Percentiles rank a stretch among this genome's conserved stretches.
phyloP scores from a whole-genome alignment of 2,888 invertebrate species.

The Clanis bilineata region DNA sequence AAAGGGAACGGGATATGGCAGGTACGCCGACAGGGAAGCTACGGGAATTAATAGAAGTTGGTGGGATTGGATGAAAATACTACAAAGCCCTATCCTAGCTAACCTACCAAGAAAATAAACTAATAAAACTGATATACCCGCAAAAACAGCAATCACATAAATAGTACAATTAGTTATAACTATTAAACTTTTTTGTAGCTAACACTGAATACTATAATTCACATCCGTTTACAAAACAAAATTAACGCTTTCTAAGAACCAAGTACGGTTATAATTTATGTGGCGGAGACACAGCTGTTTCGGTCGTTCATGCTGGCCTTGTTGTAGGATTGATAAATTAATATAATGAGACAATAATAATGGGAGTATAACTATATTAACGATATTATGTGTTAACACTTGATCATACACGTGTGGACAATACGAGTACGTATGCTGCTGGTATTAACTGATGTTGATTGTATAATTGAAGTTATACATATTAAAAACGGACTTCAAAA shows the following conservation, averaged over 20 bases:
- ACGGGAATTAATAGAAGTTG: too few species aligned
- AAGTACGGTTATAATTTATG: conserved; percentile 9
- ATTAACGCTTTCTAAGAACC: conserved; percentile 6
- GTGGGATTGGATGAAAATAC: too few species aligned
- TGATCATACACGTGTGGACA: not conserved
- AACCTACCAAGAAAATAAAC: too few species aligned
- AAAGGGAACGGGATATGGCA: too few species aligned
- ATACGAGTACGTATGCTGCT: not conserved
- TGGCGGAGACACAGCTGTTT: conserved; percentile 6
- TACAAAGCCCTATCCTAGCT: too few species aligned
- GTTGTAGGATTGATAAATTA: conserved; percentile 12
- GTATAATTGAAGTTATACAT: too few species aligned
- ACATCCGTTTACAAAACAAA: conserved; percentile 7
- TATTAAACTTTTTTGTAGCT: not conserved
- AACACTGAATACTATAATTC: not conserved
- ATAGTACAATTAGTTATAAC: not conserved
- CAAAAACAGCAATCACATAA: not conserved
- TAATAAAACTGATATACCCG: too few species aligned
- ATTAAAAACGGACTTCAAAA: too few species aligned
- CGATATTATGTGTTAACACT: conserved; percentile 4
- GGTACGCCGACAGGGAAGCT: too few species aligned
- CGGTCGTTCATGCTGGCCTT: conserved; percentile 13
- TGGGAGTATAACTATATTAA: conserved; percentile 2
- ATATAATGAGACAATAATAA: conserved; percentile 14
- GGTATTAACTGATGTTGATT: not conserved